Evolutionary conservation across 2,113 vertebrate genomes (phyloP), one percentile per base, ranked within the genome.

Genomic region (Sylvia atricapilla): DNA sequence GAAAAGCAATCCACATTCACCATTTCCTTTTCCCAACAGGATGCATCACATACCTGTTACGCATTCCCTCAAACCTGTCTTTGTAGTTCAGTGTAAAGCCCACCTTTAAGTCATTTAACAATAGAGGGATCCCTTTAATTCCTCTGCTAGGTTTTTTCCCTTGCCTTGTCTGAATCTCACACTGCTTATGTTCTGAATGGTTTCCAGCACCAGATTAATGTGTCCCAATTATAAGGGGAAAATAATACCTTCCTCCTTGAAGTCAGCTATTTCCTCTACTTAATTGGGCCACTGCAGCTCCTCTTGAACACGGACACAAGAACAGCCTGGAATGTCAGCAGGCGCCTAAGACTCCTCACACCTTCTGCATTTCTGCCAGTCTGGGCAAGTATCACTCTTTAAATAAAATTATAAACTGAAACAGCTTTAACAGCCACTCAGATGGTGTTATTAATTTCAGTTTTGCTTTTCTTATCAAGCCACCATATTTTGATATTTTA

Each of bases 251-350:
- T 93, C 35, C 85, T 90, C 75, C 92, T 70, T 83, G 68, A 88
- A 81, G 79, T 58, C 85, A 94, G 60, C 60, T 87, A 85, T 93
- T 90, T 95, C 75, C 84, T 91, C 62, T 64, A 18, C 37, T 75
- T 95, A 96, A 96, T 8, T 93, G 79, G 90, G 92, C 83, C 85
- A 89, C 6, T 56, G 82, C 90, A 84, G 88, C 83, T 90, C 83
- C 50, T 86, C 90, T n/a, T 60, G 44, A 84, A 28, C 44, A 66
- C 0, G 1, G 78, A 19, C 82, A 72, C 8, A 3, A 56, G 78
- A 60, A 63, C 62, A 87, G 68, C 68, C 39, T 85, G 84, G 67
- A 53, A 31, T 59, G 82, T 58, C 93, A 94, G 90, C 94, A 63
- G 76, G 77, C 7, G 1, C 73, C 77, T 13, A 3, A 44, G 39